These are phyloP conservation scores for Drosophila lowei DNA, from an alignment of 1,140 invertebrate genomes.

Conservation along the genomic window DNA sequence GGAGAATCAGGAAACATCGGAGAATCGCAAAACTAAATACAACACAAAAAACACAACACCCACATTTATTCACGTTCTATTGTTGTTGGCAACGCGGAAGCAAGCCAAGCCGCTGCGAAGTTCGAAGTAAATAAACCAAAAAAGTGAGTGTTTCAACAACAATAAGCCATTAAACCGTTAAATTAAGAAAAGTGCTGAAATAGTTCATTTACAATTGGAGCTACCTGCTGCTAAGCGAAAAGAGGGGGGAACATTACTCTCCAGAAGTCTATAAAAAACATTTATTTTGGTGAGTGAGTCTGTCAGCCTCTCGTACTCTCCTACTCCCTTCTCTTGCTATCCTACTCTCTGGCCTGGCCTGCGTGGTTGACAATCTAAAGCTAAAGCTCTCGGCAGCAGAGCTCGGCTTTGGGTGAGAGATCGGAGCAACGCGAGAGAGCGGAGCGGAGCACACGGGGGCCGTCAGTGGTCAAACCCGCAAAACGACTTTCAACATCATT, in stretches of 20 bases:
- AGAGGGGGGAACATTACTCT: no score
- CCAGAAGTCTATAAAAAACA: constrained; percentile 46
- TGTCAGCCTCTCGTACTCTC: not conserved
- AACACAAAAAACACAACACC: not conserved
- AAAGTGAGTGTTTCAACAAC: constrained; percentile 23
- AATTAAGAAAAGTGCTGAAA: constrained; percentile 52
- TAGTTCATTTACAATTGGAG: constrained; percentile 47
- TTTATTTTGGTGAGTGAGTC: constrained; percentile 46
- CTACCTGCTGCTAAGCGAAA: constrained; percentile 2
- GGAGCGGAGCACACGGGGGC: constrained; percentile 20
- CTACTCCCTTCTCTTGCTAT: not conserved
- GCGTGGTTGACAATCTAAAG: not conserved
- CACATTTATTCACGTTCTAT: not conserved
- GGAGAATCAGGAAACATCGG: constrained; percentile 4
- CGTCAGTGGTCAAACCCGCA: constrained; percentile 69
- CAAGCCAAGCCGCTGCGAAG: constrained; percentile 10
- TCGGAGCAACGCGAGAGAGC: not conserved
- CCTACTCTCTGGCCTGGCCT: not conserved
- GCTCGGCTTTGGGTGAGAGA: constrained; percentile 11
- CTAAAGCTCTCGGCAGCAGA: constrained; percentile 13
- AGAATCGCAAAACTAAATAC: constrained; percentile 8
- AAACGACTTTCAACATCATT: constrained; percentile 82
- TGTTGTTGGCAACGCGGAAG: constrained; percentile 32
- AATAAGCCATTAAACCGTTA: constrained; percentile 32
- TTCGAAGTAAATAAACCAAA: constrained; percentile 12